Evolutionary conservation across 2,797 vertebrate genomes (phyloP), one percentile per base, ranked within the genome.

Genomic region (Chloroceryle amazona): DNA sequence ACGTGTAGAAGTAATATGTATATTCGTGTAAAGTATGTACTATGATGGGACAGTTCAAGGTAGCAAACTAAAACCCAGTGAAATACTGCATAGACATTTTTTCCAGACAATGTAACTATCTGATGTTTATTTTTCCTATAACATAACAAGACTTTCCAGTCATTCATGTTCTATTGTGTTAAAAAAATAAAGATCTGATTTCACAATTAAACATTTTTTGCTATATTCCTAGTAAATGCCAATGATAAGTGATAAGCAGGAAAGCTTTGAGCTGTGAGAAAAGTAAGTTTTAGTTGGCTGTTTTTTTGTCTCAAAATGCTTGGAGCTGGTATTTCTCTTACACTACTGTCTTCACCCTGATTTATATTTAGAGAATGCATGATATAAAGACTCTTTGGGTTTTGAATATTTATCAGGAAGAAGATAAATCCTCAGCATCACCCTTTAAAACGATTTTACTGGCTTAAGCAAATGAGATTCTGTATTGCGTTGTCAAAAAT

Each of bases 381-480:
- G 39, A 76, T 44, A 70, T 47, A 91, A 82, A 80, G 80, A 61
- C 41, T 46, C 31, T 62, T 55, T 1, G 1, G 10, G 63, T 75
- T 84, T 70, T 60, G 42, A 80, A 96, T 82, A 82, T 89, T 94
- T 91, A 80, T 82, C 63, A 86, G 81, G 62, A 75, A 60, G 49
- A 62, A 71, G 13, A 91, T 37, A 94, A 90, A 94, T 91, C 35
- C 11, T 91, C 57, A 57, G 10, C 49, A 90, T 55, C 3, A 4
- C 37, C 63, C 9, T 82, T 89, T 11, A 81, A 86, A 88, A 89
- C 67, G 0, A 82, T 89, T 95, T 94, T 86, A 93, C 57, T 37
- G 25, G 15, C 60, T 88, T 81, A 76, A 57, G 39, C 13, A 73
- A 95, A 86, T 80, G 13, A 94, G 41, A 84, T 16, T 65, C 4